Evolutionary conservation across 2,888 invertebrate species (phyloP).

Genomic region (Achlya flavicornis): DNA sequence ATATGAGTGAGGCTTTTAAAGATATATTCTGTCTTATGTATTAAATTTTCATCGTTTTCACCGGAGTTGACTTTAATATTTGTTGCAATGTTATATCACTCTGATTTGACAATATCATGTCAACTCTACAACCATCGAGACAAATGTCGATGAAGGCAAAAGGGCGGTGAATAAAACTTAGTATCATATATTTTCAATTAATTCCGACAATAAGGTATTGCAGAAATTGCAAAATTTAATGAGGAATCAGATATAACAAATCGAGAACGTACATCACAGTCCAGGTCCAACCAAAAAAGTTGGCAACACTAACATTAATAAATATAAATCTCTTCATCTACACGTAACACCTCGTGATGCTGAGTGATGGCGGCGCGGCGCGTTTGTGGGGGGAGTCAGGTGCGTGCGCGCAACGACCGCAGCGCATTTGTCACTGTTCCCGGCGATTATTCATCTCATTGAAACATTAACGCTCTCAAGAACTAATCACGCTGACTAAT

Average conservation of each 20-base stretch:
- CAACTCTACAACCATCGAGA: no score
- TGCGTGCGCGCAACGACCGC: conserved; percentile 74
- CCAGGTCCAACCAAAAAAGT: conserved; percentile 38
- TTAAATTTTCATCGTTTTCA: background rate
- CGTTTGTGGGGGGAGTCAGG: conserved; percentile 73
- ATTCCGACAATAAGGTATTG: background rate
- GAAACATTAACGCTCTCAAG: conserved; percentile 80
- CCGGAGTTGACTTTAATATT: no score
- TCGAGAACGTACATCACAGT: conserved; percentile 29
- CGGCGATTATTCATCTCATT: conserved; percentile 82
- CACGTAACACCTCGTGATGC: conserved; percentile 63
- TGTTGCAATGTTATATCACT: no score
- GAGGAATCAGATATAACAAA: background rate
- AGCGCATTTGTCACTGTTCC: conserved; percentile 81
- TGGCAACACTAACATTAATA: conserved; percentile 67
- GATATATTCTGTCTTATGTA: background rate
- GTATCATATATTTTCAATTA: no score
- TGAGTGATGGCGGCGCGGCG: conserved; percentile 70
- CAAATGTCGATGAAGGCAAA: no score
- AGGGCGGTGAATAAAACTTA: no score
- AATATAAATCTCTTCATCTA: conserved; percentile 82
- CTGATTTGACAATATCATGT: no score
- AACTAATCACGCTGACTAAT: conserved; percentile 83
- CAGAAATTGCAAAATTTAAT: background rate
- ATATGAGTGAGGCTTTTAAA: background rate